Evolutionary conservation across 2,888 invertebrate genomes (phyloP), one percentile per base, ranked within the genome.

Genomic region (Sinotaia quadrata): DNA sequence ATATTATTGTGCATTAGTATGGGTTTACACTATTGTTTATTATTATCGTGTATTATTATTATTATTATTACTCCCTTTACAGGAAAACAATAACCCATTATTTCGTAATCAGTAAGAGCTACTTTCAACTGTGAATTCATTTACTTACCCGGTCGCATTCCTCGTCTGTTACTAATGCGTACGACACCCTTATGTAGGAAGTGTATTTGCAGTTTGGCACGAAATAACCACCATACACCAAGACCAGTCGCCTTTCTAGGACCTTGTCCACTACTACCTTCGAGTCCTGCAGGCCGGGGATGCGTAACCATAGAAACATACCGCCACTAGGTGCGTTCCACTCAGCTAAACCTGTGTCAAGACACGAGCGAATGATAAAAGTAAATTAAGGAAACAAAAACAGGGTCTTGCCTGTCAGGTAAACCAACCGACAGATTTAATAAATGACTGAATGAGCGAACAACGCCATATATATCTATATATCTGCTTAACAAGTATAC

Each of bases 271-370:
- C 91, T 15, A 94, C 91, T 92, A 94, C 91, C 68, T 92, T 91
- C 1, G 94, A 92, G 83, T 94, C 94, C 2, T 91, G 88, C 0
- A 94, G 90, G 0, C 91, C 92, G 4, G 88, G 89, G 0, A 94
- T 91, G 79, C 91, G 91, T 58, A 94, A 88, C 94, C 94, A 95
- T 37, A 94, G 90, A 87, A 94, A 94, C 90, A 94, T 92, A 0
- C 94, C 94, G 1, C 93, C 94, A 3, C 89, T 86, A 0, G 95
- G 94, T 27, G 90, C 83, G 0, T 88, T 83, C 91, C 93, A 94
- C 68, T 92, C 92, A 2, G 91, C 92, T 2, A 93, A 84, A 58
- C 91, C 92, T 89, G 41, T 41, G 41, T 18, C 41, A 41, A 41
- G 18, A 8, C 10, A 41, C 10, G 41, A 41, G 41, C 8, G 41